Evolutionary conservation across 2,888 invertebrate species (phyloP).

Genomic region (Lasioglossum oenotherae): DNA sequence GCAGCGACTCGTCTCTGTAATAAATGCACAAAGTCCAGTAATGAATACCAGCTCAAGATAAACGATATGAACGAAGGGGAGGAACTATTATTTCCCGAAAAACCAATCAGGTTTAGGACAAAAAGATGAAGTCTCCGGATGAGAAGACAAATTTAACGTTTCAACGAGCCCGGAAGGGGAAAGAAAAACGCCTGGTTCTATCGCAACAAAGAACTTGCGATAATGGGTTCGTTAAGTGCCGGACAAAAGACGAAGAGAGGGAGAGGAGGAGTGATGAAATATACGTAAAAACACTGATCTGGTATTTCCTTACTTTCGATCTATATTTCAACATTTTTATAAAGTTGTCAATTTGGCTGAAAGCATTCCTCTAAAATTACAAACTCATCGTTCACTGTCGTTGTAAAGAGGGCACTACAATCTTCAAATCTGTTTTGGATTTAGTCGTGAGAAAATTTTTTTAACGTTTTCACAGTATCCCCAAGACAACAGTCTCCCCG

Average conservation of each 20-base stretch:
- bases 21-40: neutral
- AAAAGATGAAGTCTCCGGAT: neutral
- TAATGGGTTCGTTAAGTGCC: conserved; percentile 14
- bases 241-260: neutral
- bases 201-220: neutral
- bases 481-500: no score
- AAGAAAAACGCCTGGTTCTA: conserved; percentile 15
- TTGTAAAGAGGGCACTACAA: no score
- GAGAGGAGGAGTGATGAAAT: neutral
- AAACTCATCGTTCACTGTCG: no score
- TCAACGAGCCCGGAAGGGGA: neutral
- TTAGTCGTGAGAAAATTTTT: no score
- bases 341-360: neutral
- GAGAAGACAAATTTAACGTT: conserved; percentile 27
- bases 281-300: neutral
- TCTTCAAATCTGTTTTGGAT: no score
- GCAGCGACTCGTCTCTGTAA: neutral
- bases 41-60: neutral
- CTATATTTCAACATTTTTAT: neutral
- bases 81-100: neutral
- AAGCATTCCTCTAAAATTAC: neutral
- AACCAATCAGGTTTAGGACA: neutral
- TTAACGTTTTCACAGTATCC: no score
- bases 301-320: neutral
- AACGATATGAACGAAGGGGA: neutral